Conservation (phyloP, 2,113 vertebrate genomes). For the Hemiscyllium ocellatum region DNA sequence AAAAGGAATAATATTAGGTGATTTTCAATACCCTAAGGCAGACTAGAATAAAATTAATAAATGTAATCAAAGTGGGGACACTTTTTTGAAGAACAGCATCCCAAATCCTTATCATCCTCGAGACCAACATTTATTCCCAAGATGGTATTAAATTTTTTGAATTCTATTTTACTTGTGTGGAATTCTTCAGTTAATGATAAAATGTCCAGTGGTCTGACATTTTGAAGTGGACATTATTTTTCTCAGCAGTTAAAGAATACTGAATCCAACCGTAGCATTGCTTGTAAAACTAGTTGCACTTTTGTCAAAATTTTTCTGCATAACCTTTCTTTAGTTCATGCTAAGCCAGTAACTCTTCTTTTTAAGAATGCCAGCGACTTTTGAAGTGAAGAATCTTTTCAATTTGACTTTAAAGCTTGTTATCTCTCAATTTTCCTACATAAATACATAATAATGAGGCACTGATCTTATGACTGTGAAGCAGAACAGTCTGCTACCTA, state of each 20-base stretch:
- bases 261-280: background rate
- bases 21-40: background rate
- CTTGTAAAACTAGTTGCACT: background rate
- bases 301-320: background rate
- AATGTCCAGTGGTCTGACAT: background rate
- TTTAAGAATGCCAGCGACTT: background rate
- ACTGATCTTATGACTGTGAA: slow-evolving; percentile 19
- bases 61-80: background rate
- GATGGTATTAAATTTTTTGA: background rate
- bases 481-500: background rate
- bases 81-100: background rate
- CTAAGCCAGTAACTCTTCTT: background rate
- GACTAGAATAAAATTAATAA: background rate
- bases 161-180: background rate
- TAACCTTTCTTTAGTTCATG: background rate
- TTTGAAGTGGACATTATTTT: background rate
- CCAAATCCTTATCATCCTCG: too few relatives aligned
- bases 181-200: background rate
- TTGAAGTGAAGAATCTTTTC: background rate
- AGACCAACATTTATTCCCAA: background rate
- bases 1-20: background rate
- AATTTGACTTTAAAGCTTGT: slow-evolving; percentile 37
- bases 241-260: background rate
- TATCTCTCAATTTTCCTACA: slow-evolving; percentile 11
- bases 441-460: slow-evolving; percentile 34